Conservation (phyloP, 2,888 invertebrate species). For the Pediacus dermestoides region DNA sequence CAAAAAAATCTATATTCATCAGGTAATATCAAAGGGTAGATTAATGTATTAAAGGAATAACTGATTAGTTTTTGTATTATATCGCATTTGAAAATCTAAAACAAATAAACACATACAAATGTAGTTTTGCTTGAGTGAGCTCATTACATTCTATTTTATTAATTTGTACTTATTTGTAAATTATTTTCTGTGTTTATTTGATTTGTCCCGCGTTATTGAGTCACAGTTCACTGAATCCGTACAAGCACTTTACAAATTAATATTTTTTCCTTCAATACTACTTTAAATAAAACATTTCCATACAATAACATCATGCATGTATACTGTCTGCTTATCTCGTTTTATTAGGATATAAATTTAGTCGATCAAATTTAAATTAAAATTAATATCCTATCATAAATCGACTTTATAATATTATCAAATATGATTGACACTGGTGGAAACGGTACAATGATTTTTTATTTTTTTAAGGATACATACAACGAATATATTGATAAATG, state of each 20-base stretch:
- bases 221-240: not conserved
- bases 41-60: no score
- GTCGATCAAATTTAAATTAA: conserved; percentile 1
- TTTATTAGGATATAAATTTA: conserved; percentile 2
- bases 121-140: no score
- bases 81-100: no score
- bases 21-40: no score
- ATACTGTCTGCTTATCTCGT: not conserved
- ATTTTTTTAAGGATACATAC: no score
- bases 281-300: conserved; percentile 3
- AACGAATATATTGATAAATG: not conserved
- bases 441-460: no score
- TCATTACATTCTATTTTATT: no score
- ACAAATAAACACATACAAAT: no score
- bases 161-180: no score
- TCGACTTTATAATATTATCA: not conserved
- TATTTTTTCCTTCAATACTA: conserved; percentile 1
- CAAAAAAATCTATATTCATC: no score
- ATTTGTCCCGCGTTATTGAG: not conserved
- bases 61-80: no score
- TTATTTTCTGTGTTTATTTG: no score
- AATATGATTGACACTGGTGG: not conserved
- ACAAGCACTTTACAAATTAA: conserved; percentile 3
- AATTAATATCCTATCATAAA: conserved; percentile 2
- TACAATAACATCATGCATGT: conserved; percentile 3